phyloP scores from a whole-genome alignment of 2,113 vertebrate genomes.

The Zosterops japonicus region DNA sequence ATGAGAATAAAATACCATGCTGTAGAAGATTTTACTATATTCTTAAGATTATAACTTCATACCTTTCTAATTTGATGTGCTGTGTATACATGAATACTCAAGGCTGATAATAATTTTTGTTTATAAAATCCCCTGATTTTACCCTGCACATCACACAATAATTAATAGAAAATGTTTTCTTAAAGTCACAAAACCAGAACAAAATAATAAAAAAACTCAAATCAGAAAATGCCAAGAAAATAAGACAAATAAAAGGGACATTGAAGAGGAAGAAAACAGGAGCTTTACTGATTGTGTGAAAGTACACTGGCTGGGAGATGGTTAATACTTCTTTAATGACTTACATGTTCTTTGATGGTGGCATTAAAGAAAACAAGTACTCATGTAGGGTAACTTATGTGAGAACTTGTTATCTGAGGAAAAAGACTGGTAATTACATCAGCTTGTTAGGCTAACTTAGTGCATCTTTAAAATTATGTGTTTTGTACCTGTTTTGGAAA shows the following conservation, averaged over 20 bases:
- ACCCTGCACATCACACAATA: background rate
- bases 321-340: background rate
- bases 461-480: background rate
- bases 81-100: background rate
- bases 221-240: background rate
- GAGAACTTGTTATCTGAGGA: background rate
- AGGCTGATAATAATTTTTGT: background rate
- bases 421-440: background rate
- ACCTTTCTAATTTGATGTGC: background rate
- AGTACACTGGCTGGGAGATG: background rate
- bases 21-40: constrained; percentile 5
- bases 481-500: background rate
- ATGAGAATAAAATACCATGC: constrained; percentile 2
- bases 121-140: background rate
- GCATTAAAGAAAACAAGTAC: background rate
- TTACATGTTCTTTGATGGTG: background rate
- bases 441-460: background rate
- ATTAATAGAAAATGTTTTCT: background rate
- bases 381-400: background rate
- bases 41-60: background rate
- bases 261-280: background rate
- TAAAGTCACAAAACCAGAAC: background rate
- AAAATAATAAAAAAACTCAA: background rate
- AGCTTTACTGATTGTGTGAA: background rate
- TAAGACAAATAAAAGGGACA: background rate